Base-by-base conservation (phyloP, 92 coral and sea anemone genomes). In the Hydrozoanthus gracilis region DNA sequence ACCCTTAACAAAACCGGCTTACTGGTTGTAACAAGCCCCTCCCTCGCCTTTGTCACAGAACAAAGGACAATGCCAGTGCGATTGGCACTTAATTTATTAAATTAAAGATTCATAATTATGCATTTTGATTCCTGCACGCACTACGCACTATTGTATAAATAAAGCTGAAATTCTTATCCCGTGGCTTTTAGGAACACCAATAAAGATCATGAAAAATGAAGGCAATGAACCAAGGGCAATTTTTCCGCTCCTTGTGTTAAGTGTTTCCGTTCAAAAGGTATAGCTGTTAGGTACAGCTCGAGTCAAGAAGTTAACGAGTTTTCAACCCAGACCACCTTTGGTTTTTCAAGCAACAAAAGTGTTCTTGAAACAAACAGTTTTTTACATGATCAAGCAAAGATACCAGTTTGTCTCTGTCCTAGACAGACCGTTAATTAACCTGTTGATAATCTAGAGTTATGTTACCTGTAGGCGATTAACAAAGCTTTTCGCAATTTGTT, bases 11-110 rank as follows among this genome's bases (percentile, higher is more conserved):
- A 80, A 46, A 44, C 74, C 61, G 12, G 85, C 17, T 8, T 65
- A 48, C 66, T 80, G 49, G 60, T 12, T 64, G 47, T 15, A 45
- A 47, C 46, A 17, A 13, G 82, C 73, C 12, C 85, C 73, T 47
- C 73, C 85, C 49, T 80, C 73, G 16, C 85, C 5, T n/a, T 80
- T 80, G 75, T 80, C 69, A 10, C 11, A 4, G 62, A 52, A 66
- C 85, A 80, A 80, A 64, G 73, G 11, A 76, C 20, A 76, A 76
- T 17, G 18, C 55, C 48, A 52, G 27, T 76, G 82, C 12, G 52
- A n/a, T 64, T 11, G 18, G 64, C 27, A 27, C 45, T 76, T 76
- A 49, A 8, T 27, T 51, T 51, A 80, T 77, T 51, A 48, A 50
- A 47, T 27, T 27, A 48, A 48, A 79, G 35, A n/a, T 27, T 4